Percentiles rank a stretch among this genome's conserved stretches.
These are phyloP conservation scores for Macropodus opercularis DNA, from an alignment of 2,797 vertebrate species.

Conservation along the genomic window DNA sequence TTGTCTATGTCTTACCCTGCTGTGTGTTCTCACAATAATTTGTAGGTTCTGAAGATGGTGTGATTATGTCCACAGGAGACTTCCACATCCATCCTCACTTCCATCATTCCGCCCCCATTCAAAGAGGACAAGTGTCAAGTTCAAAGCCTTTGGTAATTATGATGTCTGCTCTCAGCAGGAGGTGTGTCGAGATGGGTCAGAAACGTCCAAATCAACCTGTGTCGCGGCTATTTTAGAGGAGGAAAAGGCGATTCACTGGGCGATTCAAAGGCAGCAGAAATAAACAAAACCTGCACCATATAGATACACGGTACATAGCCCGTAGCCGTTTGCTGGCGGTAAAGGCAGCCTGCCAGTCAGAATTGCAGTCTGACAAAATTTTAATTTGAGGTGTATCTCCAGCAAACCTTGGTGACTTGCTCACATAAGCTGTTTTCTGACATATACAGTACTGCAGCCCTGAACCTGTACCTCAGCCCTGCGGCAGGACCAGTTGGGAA, in stretches of 20 bases:
- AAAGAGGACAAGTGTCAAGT: constrained; percentile 67
- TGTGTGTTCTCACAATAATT: constrained; percentile 64
- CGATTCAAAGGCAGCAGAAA: constrained; percentile 6
- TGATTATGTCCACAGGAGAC: constrained; percentile 65
- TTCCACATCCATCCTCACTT: constrained; percentile 52
- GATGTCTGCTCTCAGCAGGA: constrained; percentile 48
- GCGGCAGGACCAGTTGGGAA: too few relatives aligned
- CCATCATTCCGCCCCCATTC: constrained; percentile 62
- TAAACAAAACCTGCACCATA: not conserved
- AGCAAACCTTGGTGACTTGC: too few relatives aligned
- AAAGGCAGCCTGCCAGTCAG: too few relatives aligned
- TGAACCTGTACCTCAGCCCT: too few relatives aligned
- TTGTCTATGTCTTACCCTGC: constrained; percentile 20
- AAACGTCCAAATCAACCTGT: constrained; percentile 33
- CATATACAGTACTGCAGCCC: too few relatives aligned
- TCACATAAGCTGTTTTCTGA: too few relatives aligned
- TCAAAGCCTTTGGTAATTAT: constrained; percentile 61
- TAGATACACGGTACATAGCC: not conserved
- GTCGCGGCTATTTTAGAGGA: constrained; percentile 17
- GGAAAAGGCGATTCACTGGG: not conserved
- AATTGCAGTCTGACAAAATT: too few relatives aligned
- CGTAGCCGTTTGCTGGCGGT: too few relatives aligned
- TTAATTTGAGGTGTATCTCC: too few relatives aligned
- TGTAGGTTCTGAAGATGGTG: constrained; percentile 54
- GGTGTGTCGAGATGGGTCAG: constrained; percentile 34